These are phyloP conservation scores for Coendou prehensilis DNA, from an alignment of 2,797 vertebrate genomes.

Conservation along the genomic window DNA sequence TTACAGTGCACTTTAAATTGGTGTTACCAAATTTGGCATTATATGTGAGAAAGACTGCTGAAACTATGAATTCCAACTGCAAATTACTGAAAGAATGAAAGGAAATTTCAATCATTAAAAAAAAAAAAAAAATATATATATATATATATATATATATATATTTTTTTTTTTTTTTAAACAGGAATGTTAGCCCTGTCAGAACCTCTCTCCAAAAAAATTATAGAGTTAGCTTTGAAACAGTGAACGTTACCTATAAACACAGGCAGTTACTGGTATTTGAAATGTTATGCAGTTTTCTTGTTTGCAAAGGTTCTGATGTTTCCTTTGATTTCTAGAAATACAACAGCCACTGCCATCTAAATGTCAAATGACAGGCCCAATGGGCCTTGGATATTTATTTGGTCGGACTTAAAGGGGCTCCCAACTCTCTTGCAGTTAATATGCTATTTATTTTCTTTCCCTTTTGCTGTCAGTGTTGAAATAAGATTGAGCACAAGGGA, in stretches of 20 bases:
- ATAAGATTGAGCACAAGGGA: constrained; percentile 66
- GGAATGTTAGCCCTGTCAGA: constrained; percentile 70
- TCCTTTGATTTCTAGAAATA: constrained; percentile 75
- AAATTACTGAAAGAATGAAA: constrained; percentile 79
- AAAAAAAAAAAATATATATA: not conserved
- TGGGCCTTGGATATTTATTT: constrained; percentile 66
- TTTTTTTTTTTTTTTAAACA: not conserved
- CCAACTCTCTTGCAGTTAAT: constrained; percentile 60
- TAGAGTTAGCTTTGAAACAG: constrained; percentile 72
- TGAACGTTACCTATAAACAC: constrained; percentile 67
- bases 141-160: not conserved
- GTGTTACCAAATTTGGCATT: constrained; percentile 81
- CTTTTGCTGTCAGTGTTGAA: constrained; percentile 64
- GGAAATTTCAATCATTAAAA: constrained; percentile 75
- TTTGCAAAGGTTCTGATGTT: constrained; percentile 78
- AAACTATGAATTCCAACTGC: constrained; percentile 77
- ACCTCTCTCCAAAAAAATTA: constrained; percentile 64
- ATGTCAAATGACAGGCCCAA: constrained; percentile 70
- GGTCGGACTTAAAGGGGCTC: constrained; percentile 15
- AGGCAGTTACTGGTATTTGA: constrained; percentile 69
- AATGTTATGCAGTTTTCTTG: constrained; percentile 65
- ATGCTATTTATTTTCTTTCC: constrained; percentile 62
- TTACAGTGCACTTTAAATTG: constrained; percentile 80
- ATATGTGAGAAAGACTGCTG: constrained; percentile 76
- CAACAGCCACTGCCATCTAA: constrained; percentile 68